Evolutionary conservation across 2,888 invertebrate genomes (phyloP), one percentile per base, ranked within the genome.

Genomic region (Trissolcus brochymenae): DNA sequence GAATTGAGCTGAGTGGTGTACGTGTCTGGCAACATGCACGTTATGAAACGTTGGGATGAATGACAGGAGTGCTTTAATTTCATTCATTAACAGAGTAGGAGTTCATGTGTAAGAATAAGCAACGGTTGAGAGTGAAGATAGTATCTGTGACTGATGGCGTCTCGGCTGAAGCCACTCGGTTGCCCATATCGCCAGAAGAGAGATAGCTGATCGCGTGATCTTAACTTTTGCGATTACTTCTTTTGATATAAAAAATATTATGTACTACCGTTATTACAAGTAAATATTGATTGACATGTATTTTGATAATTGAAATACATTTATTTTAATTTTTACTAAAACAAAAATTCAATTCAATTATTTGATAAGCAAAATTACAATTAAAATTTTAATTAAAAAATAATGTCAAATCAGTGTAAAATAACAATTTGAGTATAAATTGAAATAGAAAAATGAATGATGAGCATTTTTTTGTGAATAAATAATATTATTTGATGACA

Each of bases 11-110:
- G 46, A 6, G 7, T 46, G 46, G 46, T 11, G 11, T 51, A 59
- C 59, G 67, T 67, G 59, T 50, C 59, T 54, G 53, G 43, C 46
- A 35, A 49, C 16, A 14, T 46, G 9, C 6, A 43, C 11, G 14
- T 62, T 62, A 56, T 25, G 70, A 56, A 71, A 71, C 16, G 40
- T 40, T 57, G 17, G 41, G 43, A n/a, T 67, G 50, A 65, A 72
- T 65, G 72, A 64, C 56, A 53, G 57, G 51, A 65, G 50, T 64
- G 9, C 35, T 35, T 46, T 16, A 53, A 49, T 14, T 64, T 72
- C 72, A 72, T 72, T 72, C 72, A 72, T 59, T 65, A 53, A 59
- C 57, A 40, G 59, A 72, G 65, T 72, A 72, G 53, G 17, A 40
- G 41, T 51, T 46, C 16, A 43, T 46, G 46, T 7, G 6, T 25